phyloP scores from a whole-genome alignment of 1,140 invertebrate species.

The Drosophila ironensis region DNA sequence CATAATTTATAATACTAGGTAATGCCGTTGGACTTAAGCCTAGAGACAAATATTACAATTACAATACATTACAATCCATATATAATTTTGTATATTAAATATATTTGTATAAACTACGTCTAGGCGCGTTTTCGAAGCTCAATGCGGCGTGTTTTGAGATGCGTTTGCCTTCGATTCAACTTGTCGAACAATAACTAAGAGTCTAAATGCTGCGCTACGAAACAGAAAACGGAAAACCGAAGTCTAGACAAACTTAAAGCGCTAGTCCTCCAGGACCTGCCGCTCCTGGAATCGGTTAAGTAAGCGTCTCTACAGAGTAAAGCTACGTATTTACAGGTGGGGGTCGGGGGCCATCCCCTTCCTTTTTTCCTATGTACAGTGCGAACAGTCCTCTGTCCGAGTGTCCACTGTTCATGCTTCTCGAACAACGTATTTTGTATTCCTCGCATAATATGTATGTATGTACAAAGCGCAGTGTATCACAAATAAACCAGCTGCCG shows the following conservation, averaged over 20 bases:
- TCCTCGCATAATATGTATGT: too few species aligned
- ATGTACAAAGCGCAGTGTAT: constrained; percentile 77
- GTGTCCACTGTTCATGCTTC: constrained; percentile 19
- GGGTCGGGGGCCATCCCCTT: background rate
- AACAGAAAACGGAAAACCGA: constrained; percentile 35
- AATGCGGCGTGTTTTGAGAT: constrained; percentile 54
- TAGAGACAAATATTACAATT: constrained; percentile 55
- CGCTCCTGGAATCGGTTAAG: constrained; percentile 3
- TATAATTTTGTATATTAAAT: constrained; percentile 44
- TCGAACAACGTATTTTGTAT: too few species aligned
- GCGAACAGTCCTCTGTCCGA: constrained; percentile 19
- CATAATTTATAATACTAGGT: constrained; percentile 72
- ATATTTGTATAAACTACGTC: constrained; percentile 8
- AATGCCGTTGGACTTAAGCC: constrained; percentile 65
- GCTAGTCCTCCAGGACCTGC: constrained; percentile 18
- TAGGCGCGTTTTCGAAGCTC: constrained; percentile 16
- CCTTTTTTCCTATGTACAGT: constrained; percentile 32
- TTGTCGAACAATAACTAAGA: constrained; percentile 53
- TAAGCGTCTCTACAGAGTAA: constrained; percentile 57
- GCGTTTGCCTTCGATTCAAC: constrained; percentile 34
- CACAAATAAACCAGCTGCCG: constrained; percentile 71
- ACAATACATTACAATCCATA: constrained; percentile 63
- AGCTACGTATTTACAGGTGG: constrained; percentile 67
- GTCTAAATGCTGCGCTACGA: constrained; percentile 59
- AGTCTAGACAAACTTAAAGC: constrained; percentile 37